Evolutionary conservation across 2,797 vertebrate species (phyloP).

Genomic region (Zenarchopterus dispar): DNA sequence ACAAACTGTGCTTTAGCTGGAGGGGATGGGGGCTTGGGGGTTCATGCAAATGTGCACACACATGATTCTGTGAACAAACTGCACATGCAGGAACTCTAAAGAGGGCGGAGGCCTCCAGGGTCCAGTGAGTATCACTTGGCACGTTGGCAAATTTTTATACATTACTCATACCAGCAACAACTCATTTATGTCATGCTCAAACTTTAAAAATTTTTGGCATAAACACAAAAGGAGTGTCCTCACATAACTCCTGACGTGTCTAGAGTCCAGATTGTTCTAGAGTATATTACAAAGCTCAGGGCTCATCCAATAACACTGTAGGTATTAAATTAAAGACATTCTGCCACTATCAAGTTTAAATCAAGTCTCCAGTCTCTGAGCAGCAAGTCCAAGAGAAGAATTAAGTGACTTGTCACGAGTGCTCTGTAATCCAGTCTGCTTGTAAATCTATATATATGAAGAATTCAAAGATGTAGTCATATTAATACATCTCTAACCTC

Average conservation of each 20-base stretch:
- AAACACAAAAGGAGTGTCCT: constrained; percentile 21
- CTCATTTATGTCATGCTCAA: constrained; percentile 36
- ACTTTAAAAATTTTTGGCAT: constrained; percentile 34
- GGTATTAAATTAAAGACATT: background rate
- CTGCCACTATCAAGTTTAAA: background rate
- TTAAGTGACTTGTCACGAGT: no score
- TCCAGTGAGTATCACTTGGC: constrained; percentile 9
- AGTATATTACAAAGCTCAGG: background rate
- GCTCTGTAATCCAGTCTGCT: no score
- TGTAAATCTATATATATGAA: no score
- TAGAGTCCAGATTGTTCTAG: background rate
- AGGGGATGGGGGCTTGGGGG: no score
- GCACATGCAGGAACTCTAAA: constrained; percentile 13
- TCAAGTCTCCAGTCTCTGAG: no score
- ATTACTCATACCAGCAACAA: constrained; percentile 49
- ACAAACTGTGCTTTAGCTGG: constrained; percentile 62
- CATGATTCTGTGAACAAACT: constrained; percentile 28
- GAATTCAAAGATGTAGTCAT: no score
- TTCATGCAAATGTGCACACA: constrained; percentile 45
- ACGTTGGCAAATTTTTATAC: constrained; percentile 12
- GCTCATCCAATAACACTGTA: constrained; percentile 13
- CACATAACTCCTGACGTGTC: constrained; percentile 20
- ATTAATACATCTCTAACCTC: no score
- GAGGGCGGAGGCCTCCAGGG: constrained; percentile 12
- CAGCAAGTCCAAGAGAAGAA: no score